A percentile compares a stretch with the other conserved stretches of the same genome.
Conservation (phyloP, 1,140 invertebrate genomes). For the Nautilus pompilius region DNA sequence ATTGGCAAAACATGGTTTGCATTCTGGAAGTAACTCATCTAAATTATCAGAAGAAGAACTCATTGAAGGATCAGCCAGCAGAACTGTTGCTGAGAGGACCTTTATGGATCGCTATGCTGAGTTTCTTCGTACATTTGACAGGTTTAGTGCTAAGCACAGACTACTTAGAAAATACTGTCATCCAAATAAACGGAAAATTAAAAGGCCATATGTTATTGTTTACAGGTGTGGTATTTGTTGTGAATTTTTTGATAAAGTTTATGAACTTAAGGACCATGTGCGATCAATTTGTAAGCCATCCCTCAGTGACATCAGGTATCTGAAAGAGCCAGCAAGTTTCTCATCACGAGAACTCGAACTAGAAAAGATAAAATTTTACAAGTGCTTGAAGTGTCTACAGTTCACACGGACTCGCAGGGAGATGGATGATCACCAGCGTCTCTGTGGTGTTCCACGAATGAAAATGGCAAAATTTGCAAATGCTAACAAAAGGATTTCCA, state of each 20-base stretch:
- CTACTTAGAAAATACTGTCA: no score
- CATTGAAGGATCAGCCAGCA: no score
- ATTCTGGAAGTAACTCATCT: no score
- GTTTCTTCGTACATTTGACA: no score
- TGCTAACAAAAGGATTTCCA: no score
- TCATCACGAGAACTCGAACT: neutral
- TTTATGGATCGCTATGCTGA: neutral
- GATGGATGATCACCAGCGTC: slow-evolving; percentile 1
- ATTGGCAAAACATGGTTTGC: no score
- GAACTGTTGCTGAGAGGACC: no score
- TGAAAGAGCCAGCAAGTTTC: neutral
- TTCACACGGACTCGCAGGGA: neutral
- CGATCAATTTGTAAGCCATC: neutral
- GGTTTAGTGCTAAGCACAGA: no score
- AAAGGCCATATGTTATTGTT: neutral
- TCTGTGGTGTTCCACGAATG: neutral
- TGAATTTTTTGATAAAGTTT: slow-evolving; percentile 3
- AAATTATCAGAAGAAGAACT: no score
- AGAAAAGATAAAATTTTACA: neutral
- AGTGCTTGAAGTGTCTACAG: slow-evolving; percentile 2
- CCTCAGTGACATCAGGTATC: neutral
- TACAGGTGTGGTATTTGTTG: slow-evolving; percentile 3
- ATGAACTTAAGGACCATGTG: neutral
- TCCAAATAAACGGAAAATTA: no score
- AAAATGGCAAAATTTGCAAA: neutral